These are phyloP conservation scores for Meteorus sp. DNA, from an alignment of 1,140 invertebrate species.

Conservation along the genomic window DNA sequence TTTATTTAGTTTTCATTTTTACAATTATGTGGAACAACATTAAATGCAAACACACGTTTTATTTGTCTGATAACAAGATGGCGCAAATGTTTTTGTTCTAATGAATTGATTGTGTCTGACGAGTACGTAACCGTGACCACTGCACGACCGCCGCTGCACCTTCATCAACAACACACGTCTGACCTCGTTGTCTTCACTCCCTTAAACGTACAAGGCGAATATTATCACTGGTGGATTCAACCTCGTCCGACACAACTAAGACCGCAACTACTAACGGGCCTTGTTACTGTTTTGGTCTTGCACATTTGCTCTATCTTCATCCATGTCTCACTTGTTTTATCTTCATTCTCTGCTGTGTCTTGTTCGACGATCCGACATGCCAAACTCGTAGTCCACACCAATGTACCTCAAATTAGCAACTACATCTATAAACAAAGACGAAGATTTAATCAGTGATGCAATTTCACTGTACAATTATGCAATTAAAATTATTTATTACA, in stretches of 20 bases:
- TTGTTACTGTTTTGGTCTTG: conserved; percentile 9
- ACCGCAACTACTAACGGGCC: conserved; percentile 24
- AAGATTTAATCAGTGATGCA: neutral
- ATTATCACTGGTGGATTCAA: neutral
- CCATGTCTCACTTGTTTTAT: neutral
- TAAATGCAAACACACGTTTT: too few relatives aligned
- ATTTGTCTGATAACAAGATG: too few relatives aligned
- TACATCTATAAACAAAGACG: neutral
- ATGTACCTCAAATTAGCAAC: neutral
- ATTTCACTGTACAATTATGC: neutral
- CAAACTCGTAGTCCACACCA: too few relatives aligned
- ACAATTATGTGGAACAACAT: too few relatives aligned
- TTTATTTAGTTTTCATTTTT: too few relatives aligned
- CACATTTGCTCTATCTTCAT: neutral
- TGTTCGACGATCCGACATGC: too few relatives aligned
- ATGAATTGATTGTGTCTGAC: too few relatives aligned
- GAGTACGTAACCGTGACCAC: too few relatives aligned
- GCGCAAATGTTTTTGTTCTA: too few relatives aligned
- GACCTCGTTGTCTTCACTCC: neutral
- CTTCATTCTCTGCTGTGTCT: neutral
- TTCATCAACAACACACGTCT: neutral
- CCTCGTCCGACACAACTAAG: conserved; percentile 21
- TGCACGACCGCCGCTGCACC: too few relatives aligned
- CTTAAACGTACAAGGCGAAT: neutral
- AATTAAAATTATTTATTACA: neutral